Evolutionary conservation across 2,888 invertebrate species (phyloP), one percentile per base, ranked within the genome.

Genomic region (Lordiphosa fenestrarum): DNA sequence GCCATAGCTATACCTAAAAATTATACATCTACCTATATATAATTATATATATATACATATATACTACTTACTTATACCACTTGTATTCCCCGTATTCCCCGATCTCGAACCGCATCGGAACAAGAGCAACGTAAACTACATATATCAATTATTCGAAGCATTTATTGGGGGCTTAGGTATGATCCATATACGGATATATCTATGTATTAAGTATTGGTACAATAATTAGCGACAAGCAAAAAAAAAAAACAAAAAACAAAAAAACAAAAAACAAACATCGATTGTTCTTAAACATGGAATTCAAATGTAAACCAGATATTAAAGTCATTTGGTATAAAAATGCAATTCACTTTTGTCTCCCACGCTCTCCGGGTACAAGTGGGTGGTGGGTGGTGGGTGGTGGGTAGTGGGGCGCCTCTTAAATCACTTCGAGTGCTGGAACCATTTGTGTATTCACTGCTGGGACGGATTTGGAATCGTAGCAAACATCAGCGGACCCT

Each of bases 91-190:
- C 44, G 10, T n/a, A 3, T 23, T 36, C 39, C 39, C 10, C 48
- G 12, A 21, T 36, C 23, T 38, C 12, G 25, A 38, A 9, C 19
- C 19, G 15, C 39, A n/a, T 21, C 12, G 21, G 13, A 19, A 25
- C 23, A 57, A 40, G 44, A 54, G 57, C 59, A 75, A 69, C 60
- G 60, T 56, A 67, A 76, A 74, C 76, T 84, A 86, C 85, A 70
- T 73, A 84, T 84, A 87, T 87, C 87, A 88, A 88, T 87, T 88
- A 88, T 80, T 83, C 73, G 68, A 85, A 87, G 88, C 87, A 88
- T 87, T 88, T 88, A 87, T 77, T 77, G 60, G 66, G 60, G 65
- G 53, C 66, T 78, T 73, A 61, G 63, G 42, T 58, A 46, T 35
- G 51, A 56, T 54, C 39, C 55, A 41, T 73, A 51, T 60, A 54